Conservation (phyloP, 1,140 invertebrate species). For the Radopholus similis region DNA sequence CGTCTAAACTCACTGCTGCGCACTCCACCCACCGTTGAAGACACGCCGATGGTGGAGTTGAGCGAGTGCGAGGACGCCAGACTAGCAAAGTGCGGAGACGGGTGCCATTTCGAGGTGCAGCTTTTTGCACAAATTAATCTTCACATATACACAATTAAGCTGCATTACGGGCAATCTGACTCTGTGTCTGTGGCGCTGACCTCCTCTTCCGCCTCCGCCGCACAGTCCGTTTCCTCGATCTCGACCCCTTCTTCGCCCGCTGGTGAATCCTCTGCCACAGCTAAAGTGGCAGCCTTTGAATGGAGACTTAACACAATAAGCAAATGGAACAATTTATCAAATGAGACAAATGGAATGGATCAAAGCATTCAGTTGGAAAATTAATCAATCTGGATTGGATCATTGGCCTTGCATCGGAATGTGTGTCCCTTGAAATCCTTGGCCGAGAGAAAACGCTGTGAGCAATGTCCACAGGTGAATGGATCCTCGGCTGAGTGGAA, state of each 20-base stretch:
- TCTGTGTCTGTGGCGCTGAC: neutral
- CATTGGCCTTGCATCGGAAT: no score
- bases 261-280: neutral
- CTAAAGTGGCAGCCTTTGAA: neutral
- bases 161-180: neutral
- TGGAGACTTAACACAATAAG: no score
- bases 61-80: conserved; percentile 15
- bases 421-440: no score
- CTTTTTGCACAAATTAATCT: neutral
- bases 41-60: conserved; percentile 21
- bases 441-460: no score
- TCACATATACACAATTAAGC: neutral
- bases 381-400: no score
- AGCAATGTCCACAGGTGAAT: no score
- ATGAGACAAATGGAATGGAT: no score
- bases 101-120: conserved; percentile 36
- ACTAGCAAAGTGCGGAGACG: conserved; percentile 42
- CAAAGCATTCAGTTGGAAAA: no score
- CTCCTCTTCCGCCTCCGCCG: conserved; percentile 1
- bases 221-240: neutral
- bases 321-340: no score
- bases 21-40: conserved; percentile 30
- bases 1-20: conserved; percentile 36
- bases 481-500: no score
- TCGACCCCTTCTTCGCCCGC: no score